Base-by-base conservation (phyloP, 1,140 invertebrate genomes). In the Triops longicaudatus region DNA sequence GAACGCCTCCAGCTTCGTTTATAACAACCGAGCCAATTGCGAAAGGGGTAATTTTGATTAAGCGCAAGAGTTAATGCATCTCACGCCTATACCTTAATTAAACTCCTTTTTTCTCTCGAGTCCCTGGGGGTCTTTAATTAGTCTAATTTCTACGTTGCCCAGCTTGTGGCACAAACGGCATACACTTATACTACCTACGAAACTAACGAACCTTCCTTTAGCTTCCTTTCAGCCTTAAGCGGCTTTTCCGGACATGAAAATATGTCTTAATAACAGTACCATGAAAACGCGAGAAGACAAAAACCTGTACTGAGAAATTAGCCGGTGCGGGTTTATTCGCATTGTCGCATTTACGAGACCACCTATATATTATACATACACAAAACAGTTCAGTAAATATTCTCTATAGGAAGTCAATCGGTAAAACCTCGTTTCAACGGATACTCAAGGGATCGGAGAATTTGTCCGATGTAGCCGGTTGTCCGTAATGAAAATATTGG, bases 51-150 rank as follows among this genome's bases (percentile, higher is more conserved):
- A 9, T 63, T 63, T 63, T 63, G 50, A 63, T 63, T 63, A 63
- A 63, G 50, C 50, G 50, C 50, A 63, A 63, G 50, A 63, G 50
- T 63, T 63, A 63, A 63, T 63, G 50, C 50, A 63, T 63, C 50
- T 63, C 50, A 63, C 50, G 50, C 50, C 50, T 63, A 63, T 63
- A 63, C 50, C 50, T 22, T 63, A 63, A 63, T 63, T 63, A 17
- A 22, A 17, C 22, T 63, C 22, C 50, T 63, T 63, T 14, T 17
- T 3, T 17, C 22, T 14, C n/a, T 17, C 31, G 7, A 37, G 31
- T 37, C 31, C 31, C 31, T 22, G 6, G 50, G n/a, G n/a, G 50
- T 63, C 14, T 22, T 63, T 63, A n/a, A 63, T 63, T 63, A 63
- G 14, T 63, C 50, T 63, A 63, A 63, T 63, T 63, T 0, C 22